Evolutionary conservation across 2,888 invertebrate species (phyloP).

Genomic region (Xestia rhomboidea): DNA sequence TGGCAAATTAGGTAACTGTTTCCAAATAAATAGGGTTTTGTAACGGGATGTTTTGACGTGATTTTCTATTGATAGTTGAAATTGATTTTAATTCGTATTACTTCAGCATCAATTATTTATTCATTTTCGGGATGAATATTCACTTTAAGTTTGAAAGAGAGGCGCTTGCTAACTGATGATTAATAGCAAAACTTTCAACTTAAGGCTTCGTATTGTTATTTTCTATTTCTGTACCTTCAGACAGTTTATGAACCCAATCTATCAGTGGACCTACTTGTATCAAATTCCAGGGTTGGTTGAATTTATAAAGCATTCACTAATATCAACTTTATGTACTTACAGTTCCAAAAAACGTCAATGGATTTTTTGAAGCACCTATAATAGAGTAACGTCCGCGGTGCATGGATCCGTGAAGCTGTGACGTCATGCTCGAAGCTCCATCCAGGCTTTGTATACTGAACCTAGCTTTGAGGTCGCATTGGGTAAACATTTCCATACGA

Average conservation of each 20-base stretch:
- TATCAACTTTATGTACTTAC: neutral
- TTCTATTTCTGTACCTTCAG: neutral
- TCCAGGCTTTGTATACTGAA: constrained; percentile 37
- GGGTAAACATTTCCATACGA: constrained; percentile 1
- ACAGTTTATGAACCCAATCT: neutral
- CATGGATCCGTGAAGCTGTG: constrained; percentile 15
- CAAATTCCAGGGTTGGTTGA: neutral
- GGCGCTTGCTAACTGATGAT: neutral
- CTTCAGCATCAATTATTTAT: constrained; percentile 29
- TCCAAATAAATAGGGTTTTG: constrained; percentile 41
- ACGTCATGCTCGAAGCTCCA: constrained; percentile 36
- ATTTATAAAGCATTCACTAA: neutral
- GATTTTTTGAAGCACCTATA: neutral
- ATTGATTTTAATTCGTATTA: constrained; percentile 44
- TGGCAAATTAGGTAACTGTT: constrained; percentile 57
- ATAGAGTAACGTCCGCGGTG: neutral
- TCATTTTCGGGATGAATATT: neutral
- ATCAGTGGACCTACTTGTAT: neutral
- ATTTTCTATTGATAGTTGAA: constrained; percentile 31
- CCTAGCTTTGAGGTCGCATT: constrained; percentile 21
- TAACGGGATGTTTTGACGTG: constrained; percentile 48
- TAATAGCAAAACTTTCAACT: neutral
- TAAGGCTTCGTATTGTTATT: neutral
- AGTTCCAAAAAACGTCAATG: constrained; percentile 7
- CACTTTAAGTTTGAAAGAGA: neutral